Percentiles rank a stretch among this genome's conserved stretches.
Conservation (phyloP, 2,113 vertebrate genomes). For the Fregata magnificens region DNA sequence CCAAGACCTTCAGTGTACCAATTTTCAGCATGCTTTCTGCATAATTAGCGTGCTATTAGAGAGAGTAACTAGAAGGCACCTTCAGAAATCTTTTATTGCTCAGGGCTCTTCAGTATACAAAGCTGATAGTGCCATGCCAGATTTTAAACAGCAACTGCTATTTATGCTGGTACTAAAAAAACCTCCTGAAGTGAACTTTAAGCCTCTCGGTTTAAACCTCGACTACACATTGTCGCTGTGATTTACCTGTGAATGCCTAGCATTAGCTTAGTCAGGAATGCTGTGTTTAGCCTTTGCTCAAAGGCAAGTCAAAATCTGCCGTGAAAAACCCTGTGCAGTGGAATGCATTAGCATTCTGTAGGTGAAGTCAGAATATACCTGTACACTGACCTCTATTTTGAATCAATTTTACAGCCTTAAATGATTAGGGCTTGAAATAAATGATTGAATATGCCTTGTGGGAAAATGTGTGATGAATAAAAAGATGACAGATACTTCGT, state of each 20-base stretch:
- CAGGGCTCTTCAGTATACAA: background rate
- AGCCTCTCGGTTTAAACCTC: background rate
- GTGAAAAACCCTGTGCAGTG: background rate
- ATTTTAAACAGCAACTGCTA: constrained; percentile 10
- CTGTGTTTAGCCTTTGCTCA: constrained; percentile 22
- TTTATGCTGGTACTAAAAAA: background rate
- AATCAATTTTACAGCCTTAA: constrained; percentile 64
- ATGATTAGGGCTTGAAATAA: constrained; percentile 63
- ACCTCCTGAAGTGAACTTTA: background rate
- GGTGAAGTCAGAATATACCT: constrained; percentile 9
- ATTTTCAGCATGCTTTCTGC: background rate
- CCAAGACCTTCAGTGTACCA: background rate
- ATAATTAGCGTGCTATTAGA: constrained; percentile 1
- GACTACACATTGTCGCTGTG: background rate
- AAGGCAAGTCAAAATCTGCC: background rate
- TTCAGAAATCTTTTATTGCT: background rate
- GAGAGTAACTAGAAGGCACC: background rate
- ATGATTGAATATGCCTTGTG: constrained; percentile 49
- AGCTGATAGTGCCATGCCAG: background rate
- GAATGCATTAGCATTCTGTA: constrained; percentile 39
- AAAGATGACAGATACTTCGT: background rate
- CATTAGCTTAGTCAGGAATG: background rate
- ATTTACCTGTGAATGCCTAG: background rate
- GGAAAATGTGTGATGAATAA: constrained; percentile 55
- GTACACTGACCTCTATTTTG: constrained; percentile 52